Conservation (phyloP, 2,113 vertebrate species). For the Sylvilagus bachmani region DNA sequence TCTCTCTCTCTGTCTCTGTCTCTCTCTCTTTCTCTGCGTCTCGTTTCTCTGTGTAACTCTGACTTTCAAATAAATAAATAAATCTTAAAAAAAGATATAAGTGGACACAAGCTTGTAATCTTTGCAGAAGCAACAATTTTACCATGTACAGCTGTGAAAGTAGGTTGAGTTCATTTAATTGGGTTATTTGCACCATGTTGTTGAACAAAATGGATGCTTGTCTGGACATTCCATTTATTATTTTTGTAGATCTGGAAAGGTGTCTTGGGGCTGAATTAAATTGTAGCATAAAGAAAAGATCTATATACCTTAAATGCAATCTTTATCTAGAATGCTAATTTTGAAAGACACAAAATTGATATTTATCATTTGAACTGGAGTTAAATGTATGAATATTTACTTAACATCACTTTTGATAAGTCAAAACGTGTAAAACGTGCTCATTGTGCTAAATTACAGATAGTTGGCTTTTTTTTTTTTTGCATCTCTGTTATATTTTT, state of each 20-base stretch:
- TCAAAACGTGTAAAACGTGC: background rate
- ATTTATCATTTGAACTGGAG: background rate
- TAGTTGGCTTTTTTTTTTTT: background rate
- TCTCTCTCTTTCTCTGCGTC: no score
- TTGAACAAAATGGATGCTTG: conserved; percentile 17
- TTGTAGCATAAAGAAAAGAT: background rate
- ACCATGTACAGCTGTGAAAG: conserved; percentile 23
- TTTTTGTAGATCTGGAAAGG: conserved; percentile 15
- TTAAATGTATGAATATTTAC: background rate
- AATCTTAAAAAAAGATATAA: no score
- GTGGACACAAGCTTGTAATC: conserved; percentile 35
- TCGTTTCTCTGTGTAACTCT: no score
- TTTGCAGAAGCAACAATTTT: conserved; percentile 39
- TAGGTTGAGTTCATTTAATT: conserved; percentile 37
- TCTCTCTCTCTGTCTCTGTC: no score
- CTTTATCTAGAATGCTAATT: background rate
- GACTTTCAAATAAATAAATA: no score
- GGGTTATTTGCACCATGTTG: conserved; percentile 14
- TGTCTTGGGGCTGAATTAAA: background rate
- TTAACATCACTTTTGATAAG: conserved; percentile 46
- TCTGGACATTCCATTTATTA: conserved; percentile 17
- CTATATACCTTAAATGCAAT: conserved; percentile 39
- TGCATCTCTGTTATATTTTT: background rate
- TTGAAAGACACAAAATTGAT: conserved; percentile 11
- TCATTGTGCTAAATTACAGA: background rate